Evolutionary conservation across 2,113 vertebrate species (phyloP).

Genomic region (Ceratotherium simum): DNA sequence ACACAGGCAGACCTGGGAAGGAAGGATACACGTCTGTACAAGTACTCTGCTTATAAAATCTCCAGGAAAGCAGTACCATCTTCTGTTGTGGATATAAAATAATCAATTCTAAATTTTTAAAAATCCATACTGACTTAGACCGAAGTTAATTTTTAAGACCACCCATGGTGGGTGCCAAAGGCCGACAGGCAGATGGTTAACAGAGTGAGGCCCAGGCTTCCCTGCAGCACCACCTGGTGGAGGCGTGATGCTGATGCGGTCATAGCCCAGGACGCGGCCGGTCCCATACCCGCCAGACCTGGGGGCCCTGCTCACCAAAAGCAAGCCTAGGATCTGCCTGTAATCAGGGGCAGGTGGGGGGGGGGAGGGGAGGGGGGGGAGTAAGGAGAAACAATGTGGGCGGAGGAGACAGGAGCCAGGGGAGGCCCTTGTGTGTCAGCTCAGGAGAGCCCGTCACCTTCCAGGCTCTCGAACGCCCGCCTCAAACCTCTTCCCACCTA

Average conservation of each 20-base stretch:
- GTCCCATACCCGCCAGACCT: not conserved
- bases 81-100: not conserved
- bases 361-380: not conserved
- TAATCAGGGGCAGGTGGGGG: not conserved
- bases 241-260: fast-evolving
- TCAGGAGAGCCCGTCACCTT: not conserved
- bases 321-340: not conserved
- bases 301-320: not conserved
- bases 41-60: not conserved
- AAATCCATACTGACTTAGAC: not conserved
- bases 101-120: not conserved
- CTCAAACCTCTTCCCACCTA: not conserved
- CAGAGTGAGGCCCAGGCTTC: not conserved
- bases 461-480: too few relatives aligned
- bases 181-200: not conserved
- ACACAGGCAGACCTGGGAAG: not conserved
- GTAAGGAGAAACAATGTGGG: not conserved
- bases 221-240: slow-evolving; percentile 71
- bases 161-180: not conserved
- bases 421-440: not conserved
- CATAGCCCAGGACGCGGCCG: not conserved
- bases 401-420: not conserved
- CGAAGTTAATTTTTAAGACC: not conserved
- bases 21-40: fast-evolving
- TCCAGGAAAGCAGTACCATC: not conserved